A percentile compares a stretch with the other conserved stretches of the same genome.
Conservation (phyloP, 2,888 invertebrate species). For the Crematogaster levior region DNA sequence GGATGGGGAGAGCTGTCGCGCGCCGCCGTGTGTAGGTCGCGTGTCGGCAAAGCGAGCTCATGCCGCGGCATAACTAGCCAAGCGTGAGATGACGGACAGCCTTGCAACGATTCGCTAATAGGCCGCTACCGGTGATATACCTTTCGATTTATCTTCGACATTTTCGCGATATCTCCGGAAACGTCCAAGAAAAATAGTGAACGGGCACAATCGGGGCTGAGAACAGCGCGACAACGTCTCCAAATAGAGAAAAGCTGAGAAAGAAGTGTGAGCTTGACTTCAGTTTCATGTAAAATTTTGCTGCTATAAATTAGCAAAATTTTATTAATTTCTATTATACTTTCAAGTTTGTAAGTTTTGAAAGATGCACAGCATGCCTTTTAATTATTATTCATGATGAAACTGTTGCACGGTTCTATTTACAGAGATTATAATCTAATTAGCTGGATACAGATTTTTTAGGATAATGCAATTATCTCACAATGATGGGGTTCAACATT, state of each 20-base stretch:
- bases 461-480: background rate
- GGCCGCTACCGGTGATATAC: conserved; percentile 71
- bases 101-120: conserved; percentile 77
- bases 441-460: background rate
- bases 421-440: background rate
- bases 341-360: background rate
- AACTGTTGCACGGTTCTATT: background rate
- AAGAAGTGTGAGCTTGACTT: background rate
- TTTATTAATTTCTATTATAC: background rate
- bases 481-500: background rate
- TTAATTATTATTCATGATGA: background rate
- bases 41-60: conserved; percentile 76
- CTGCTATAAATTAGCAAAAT: background rate
- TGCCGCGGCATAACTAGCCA: conserved; percentile 78
- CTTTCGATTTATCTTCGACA: conserved; percentile 40
- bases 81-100: conserved; percentile 80
- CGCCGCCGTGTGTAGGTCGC: conserved; percentile 81
- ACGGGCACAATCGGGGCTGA: background rate
- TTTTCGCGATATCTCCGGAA: background rate
- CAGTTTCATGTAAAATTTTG: background rate
- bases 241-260: background rate
- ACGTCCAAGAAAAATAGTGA: background rate
- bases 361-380: background rate
- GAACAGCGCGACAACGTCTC: background rate
- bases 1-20: conserved; percentile 70